Percentiles rank a stretch among this genome's conserved stretches.
These are phyloP conservation scores for Agapornis roseicollis DNA, from an alignment of 2,113 vertebrate species.

Conservation along the genomic window DNA sequence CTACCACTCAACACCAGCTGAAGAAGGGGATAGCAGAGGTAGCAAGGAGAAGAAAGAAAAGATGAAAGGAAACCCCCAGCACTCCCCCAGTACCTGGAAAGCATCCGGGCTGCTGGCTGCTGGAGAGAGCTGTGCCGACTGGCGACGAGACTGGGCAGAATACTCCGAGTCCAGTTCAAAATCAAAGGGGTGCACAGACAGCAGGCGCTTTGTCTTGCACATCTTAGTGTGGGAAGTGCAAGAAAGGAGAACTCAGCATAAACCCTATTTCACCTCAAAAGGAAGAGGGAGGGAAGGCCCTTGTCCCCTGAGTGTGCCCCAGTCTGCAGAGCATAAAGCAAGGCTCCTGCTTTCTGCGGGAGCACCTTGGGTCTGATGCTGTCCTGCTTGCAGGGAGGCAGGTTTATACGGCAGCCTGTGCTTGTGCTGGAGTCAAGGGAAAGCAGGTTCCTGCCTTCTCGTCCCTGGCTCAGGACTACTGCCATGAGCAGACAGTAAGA, in stretches of 20 bases:
- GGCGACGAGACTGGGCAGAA: conserved; percentile 59
- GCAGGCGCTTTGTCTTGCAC: conserved; percentile 84
- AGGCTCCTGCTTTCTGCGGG: background rate
- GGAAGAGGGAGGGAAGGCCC: background rate
- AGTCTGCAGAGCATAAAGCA: background rate
- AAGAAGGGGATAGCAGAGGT: background rate
- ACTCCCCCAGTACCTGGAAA: conserved; percentile 67
- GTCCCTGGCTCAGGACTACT: background rate
- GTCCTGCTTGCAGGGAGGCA: background rate
- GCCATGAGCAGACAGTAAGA: background rate
- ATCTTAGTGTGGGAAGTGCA: conserved; percentile 43
- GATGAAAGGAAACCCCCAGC: background rate
- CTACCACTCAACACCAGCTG: background rate
- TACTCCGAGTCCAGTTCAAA: conserved; percentile 81
- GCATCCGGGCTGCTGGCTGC: background rate
- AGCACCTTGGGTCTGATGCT: fast-evolving
- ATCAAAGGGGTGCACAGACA: conserved; percentile 84
- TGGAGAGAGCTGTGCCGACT: conserved; percentile 62
- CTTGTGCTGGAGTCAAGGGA: background rate
- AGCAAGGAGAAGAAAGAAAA: background rate
- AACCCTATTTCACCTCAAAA: background rate
- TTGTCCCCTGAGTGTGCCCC: background rate
- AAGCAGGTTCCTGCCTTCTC: background rate
- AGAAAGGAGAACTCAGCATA: background rate
- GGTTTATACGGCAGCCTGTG: fast-evolving